Conservation (phyloP, 2,113 vertebrate species). For the Toxotes chatareus region DNA sequence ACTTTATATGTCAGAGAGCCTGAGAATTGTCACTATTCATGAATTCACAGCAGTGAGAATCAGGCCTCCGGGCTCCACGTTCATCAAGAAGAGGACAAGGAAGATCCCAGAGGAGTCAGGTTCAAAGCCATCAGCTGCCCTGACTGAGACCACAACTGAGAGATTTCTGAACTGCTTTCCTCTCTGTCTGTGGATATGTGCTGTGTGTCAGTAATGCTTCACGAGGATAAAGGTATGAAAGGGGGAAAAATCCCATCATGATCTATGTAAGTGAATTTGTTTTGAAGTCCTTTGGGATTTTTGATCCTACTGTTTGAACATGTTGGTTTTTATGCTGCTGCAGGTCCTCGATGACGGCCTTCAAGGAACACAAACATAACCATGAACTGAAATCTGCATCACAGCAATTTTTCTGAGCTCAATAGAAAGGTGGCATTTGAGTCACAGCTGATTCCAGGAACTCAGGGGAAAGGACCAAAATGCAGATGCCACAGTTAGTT, state of each 20-base stretch:
- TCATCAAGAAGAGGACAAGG: slow-evolving; percentile 32
- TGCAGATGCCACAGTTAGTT: no score
- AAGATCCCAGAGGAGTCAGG: slow-evolving; percentile 37
- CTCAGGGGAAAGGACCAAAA: no score
- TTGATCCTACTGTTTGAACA: neutral
- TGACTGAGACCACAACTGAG: slow-evolving; percentile 9
- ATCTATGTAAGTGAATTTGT: neutral
- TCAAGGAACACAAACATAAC: neutral
- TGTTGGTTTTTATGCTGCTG: neutral
- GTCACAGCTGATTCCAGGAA: no score
- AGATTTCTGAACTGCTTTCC: slow-evolving; percentile 27
- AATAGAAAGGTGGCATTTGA: neutral
- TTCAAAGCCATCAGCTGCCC: slow-evolving; percentile 58
- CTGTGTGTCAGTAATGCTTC: slow-evolving; percentile 1
- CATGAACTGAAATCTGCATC: neutral
- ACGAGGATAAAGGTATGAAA: neutral
- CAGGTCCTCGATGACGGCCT: neutral
- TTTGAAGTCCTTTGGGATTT: slow-evolving; percentile 1
- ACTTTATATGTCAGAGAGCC: slow-evolving; percentile 46
- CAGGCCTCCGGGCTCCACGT: slow-evolving; percentile 17
- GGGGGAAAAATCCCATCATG: neutral
- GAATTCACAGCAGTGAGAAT: slow-evolving; percentile 38
- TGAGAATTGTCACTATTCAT: slow-evolving; percentile 64
- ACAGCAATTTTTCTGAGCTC: neutral
- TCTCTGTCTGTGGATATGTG: slow-evolving; percentile 1